Evolutionary conservation across 1,140 invertebrate species (phyloP).

Genomic region (Phymorhynchus buccinoides): DNA sequence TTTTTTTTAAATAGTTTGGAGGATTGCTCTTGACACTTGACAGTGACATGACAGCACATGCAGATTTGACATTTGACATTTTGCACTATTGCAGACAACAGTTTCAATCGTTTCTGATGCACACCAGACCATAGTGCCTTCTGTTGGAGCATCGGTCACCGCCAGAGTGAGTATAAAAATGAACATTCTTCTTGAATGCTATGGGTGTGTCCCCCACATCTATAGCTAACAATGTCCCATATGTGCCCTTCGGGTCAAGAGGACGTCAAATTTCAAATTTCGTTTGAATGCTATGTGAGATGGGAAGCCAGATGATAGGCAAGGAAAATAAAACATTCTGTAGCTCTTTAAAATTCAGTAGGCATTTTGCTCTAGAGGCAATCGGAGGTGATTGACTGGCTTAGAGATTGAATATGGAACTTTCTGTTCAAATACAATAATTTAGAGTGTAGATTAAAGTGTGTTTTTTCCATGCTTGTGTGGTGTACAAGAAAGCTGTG

Average conservation of each 20-base stretch:
- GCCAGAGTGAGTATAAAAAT: slow-evolving; percentile 16
- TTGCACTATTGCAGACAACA: neutral
- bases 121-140: neutral
- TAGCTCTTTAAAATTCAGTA: neutral
- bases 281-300: too few relatives aligned
- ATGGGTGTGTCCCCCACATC: too few relatives aligned
- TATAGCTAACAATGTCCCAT: too few relatives aligned
- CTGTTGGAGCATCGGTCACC: slow-evolving; percentile 14
- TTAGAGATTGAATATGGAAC: too few relatives aligned
- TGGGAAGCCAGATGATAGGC: neutral
- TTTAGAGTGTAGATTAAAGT: neutral
- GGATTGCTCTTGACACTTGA: too few relatives aligned
- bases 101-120: neutral
- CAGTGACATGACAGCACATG: too few relatives aligned
- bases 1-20: too few relatives aligned
- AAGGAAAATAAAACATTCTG: slow-evolving; percentile 9
- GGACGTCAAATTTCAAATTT: neutral
- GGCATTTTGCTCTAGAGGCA: too few relatives aligned
- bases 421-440: neutral
- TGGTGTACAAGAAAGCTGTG: neutral
- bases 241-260: neutral
- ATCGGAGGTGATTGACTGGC: too few relatives aligned
- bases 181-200: neutral
- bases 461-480: neutral
- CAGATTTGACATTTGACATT: too few relatives aligned